Evolutionary conservation across 2,113 vertebrate genomes (phyloP), one percentile per base, ranked within the genome.

Genomic region (Apodemus speciosus): DNA sequence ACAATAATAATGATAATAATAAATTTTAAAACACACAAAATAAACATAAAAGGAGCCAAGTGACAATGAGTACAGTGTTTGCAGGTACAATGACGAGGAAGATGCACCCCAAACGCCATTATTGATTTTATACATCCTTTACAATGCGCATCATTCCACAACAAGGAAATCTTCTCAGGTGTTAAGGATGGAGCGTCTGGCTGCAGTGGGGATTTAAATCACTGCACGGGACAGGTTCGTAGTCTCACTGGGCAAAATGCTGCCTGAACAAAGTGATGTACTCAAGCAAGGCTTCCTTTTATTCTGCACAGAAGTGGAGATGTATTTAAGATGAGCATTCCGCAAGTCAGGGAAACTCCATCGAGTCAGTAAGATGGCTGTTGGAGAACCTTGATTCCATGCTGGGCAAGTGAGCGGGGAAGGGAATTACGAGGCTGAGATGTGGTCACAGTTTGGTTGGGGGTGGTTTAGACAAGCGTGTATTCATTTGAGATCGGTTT

Each of bases 31-130:
- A 69, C 35, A 69, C 35, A 40, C 1, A 66, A 98, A 98, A 98
- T 97, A 97, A 98, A 98, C 97, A 97, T 97, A 97, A 97, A 97
- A 97, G 96, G 97, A 96, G 85, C 92, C 96, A 98, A 95, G 95
- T 97, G 95, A 98, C 97, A 94, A 95, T 93, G 91, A 97, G 96
- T 94, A 95, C 46, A 38, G 43, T 94, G 95, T 96, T 95, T 35
- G 0, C 90, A 94, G 97, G 96, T 97, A 97, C 94, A 98, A 96
- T 97, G 97, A 97, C 92, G 96, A 93, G 97, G 96, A 93, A 94
- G 94, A 95, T 96, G 91, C 89, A 96, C 96, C 96, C 90, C 96
- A 97, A 98, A 97, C 96, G 97, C 97, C 92, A 97, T 98, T 98
- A 97, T 97, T 91, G 97, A 97, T 97, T 98, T 98, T 97, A 98